Conservation (phyloP, 2,113 vertebrate genomes). For the Sebastes schlegelii region DNA sequence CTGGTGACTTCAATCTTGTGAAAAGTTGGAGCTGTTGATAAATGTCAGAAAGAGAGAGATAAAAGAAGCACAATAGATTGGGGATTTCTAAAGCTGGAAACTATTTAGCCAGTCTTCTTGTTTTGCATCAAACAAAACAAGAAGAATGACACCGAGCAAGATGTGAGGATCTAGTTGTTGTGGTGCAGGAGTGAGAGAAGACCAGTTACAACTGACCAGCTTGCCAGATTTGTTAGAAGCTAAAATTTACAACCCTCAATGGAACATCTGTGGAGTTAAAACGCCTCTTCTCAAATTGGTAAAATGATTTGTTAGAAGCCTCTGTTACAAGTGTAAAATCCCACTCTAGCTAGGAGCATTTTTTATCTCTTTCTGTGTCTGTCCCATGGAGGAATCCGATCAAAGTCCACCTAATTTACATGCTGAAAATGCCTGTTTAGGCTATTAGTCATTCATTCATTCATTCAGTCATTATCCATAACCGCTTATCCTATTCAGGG, state of each 20-base stretch:
- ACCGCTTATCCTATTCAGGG: too few relatives aligned
- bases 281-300: constrained; percentile 11
- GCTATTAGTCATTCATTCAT: neutral
- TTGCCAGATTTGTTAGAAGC: constrained; percentile 5
- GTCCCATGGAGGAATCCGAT: neutral
- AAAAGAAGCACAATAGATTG: neutral
- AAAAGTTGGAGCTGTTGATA: neutral
- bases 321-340: constrained; percentile 3
- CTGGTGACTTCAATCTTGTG: neutral
- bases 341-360: neutral
- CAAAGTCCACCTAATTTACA: neutral
- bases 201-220: constrained; percentile 29
- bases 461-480: too few relatives aligned
- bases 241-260: neutral
- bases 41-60: neutral
- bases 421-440: neutral
- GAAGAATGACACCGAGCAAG: neutral
- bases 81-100: neutral
- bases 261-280: constrained; percentile 8
- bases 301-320: neutral
- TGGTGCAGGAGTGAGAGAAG: neutral
- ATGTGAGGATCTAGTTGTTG: neutral
- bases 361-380: neutral
- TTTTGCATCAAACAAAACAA: neutral
- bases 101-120: neutral